Evolutionary conservation across 2,888 invertebrate species (phyloP), one percentile per base, ranked within the genome.

Genomic region (Yponomeuta cagnagella): DNA sequence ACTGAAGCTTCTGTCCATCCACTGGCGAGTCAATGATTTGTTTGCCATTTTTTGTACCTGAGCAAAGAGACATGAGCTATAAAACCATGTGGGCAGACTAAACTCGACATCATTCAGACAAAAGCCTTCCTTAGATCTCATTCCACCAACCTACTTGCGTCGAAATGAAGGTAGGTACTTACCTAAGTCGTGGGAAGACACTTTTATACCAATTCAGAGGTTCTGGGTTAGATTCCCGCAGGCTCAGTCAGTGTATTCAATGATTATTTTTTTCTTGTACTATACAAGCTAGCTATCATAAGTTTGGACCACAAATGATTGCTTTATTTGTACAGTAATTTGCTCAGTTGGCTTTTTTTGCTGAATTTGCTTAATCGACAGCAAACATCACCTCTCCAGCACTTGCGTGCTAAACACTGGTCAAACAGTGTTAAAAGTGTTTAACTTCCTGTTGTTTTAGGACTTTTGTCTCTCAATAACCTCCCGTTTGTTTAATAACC

Each of bases 151-250:
- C n/a, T 37, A 72, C 33, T 10, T 30, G 69, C 63, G 64, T 43
- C 80, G 85, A 77, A 69, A 90, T 90, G 90, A 86, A 88, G 90
- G 90, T 90, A 85, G 74, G 63, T 64, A 64, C 6, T n/a, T 52
- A 5, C 1, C 15, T 63, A 63, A 15, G 5, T 8, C 3, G 43
- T 43, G 43, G 9, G 8, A 1, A 33, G 2, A 4, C 5, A 4
- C 33, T 33, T 33, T 33, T 33, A 5, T 5, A 33, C 33, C 33
- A 33, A 33, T 33, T 33, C 33, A 33, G 43, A 43, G 8, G 43
- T 8, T 8, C 43, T 43, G 1, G 8, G 43, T 43, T 8, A 5
- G 43, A 43, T 8, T 43, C 43, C 6, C 8, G 43, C 43, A 43
- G 43, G 8, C 1, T 8, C 43, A 43, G 2, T 37, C 23, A 23